Base-by-base conservation (phyloP, 2,113 vertebrate species). In the Eulemur macaco region DNA sequence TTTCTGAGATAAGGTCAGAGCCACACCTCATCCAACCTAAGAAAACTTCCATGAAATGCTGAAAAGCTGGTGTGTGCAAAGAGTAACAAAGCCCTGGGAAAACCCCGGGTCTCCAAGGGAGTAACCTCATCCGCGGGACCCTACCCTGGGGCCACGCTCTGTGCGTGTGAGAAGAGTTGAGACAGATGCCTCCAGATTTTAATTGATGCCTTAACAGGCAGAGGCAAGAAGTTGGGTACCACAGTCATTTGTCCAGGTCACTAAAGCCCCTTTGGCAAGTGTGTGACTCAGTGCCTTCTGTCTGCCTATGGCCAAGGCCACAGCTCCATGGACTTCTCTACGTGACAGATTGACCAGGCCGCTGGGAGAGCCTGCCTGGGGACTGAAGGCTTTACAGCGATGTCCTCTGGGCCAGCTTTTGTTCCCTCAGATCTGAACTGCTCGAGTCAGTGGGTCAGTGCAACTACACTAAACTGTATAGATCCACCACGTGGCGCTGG, bases 201-300 rank as follows among this genome's bases (percentile, higher is more conserved):
- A 66, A 74, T 42, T 54, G 80, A 74, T 77, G 77, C n/a, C 42
- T 82, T 83, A 77, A 42, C 14, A 56, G 56, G 73, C 27, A 90
- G 63, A 73, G 37, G 31, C 37, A 52, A 52, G 71, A 85, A 39
- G 66, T 37, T n/a, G 20, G 34, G 15, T 34, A 14, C 29, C 20
- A 20, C 17, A 4, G 18, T 50, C 47, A 52, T 4, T 47, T n/a
- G n/a, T 31, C 87, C 31, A 34, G 69, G 88, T 68, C 69, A 76
- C 81, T n/a, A 25, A 71, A 34, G 17, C 47, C 45, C 63, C 20
- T 23, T 3, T 34, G 37, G 45, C 18, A 27, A 20, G 60, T 9
- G 27, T 29, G 25, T 31, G 50, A 73, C 14, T 54, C 5, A 0
- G 27, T 23, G 23, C 8, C 27, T n/a, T 6, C 2, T 10, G 18